Evolutionary conservation across 2,888 invertebrate genomes (phyloP).

Genomic region (Hyalella azteca): DNA sequence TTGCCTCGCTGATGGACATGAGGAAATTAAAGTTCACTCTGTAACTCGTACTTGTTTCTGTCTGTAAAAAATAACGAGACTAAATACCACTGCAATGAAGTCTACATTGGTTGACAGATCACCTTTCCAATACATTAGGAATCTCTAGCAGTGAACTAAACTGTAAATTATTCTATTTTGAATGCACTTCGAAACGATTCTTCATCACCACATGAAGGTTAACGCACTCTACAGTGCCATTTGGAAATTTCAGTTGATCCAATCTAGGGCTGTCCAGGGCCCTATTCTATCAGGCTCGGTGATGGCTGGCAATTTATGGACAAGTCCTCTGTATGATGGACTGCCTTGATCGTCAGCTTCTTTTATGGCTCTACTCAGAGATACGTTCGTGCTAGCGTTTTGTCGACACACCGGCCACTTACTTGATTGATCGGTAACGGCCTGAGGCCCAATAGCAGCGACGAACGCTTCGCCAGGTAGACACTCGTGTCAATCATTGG

Average conservation of each 20-base stretch:
- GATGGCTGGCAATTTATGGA: constrained; percentile 30
- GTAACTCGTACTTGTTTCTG: too few species aligned
- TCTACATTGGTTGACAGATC: too few species aligned
- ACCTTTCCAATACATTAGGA: too few species aligned
- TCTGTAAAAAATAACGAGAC: too few species aligned
- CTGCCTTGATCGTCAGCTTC: constrained; percentile 28
- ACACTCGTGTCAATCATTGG: neutral
- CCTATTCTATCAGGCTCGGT: constrained; percentile 15
- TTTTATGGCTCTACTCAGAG: constrained; percentile 25
- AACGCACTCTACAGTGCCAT: too few species aligned
- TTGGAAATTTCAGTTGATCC: constrained; percentile 9
- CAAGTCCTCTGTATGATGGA: constrained; percentile 17
- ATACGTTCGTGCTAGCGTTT: constrained; percentile 14
- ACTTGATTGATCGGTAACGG: constrained; percentile 14
- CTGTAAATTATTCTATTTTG: too few species aligned
- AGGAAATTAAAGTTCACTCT: too few species aligned
- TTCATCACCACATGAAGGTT: too few species aligned
- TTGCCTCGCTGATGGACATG: too few species aligned
- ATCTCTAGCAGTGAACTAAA: too few species aligned
- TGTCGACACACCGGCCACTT: constrained; percentile 15
- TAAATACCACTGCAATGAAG: too few species aligned
- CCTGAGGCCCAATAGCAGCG: neutral
- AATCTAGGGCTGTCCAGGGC: constrained; percentile 25
- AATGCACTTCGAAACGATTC: too few species aligned
- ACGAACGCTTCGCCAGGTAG: neutral